A percentile compares a stretch with the other conserved stretches of the same genome.
phyloP scores from a whole-genome alignment of 2,113 vertebrate species.

The Abramis brama region DNA sequence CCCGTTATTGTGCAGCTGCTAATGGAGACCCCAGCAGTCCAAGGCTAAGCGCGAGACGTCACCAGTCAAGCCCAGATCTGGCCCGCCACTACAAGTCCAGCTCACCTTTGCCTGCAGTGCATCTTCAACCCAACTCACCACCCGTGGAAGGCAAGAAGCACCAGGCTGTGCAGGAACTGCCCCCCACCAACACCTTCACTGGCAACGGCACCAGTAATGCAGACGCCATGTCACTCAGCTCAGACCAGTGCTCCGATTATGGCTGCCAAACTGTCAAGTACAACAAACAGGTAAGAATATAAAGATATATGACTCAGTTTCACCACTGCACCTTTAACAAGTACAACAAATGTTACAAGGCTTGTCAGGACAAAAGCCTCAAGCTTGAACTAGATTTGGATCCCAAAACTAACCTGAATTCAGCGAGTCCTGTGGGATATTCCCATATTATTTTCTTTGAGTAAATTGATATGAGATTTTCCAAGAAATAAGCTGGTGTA shows the following conservation, averaged over 20 bases:
- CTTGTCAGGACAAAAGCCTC: constrained; percentile 17
- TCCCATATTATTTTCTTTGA: neutral
- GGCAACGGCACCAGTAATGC: constrained; percentile 84
- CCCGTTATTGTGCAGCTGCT: constrained; percentile 86
- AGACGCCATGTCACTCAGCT: constrained; percentile 95
- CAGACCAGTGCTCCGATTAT: constrained; percentile 96
- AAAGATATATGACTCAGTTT: neutral
- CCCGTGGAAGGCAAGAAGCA: constrained; percentile 93
- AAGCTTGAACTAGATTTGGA: constrained; percentile 31
- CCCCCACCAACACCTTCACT: constrained; percentile 97
- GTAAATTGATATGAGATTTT: constrained; percentile 1
- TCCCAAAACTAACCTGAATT: constrained; percentile 25
- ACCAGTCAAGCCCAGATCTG: constrained; percentile 90
- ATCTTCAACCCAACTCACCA: constrained; percentile 94
- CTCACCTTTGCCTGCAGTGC: constrained; percentile 92
- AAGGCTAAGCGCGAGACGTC: constrained; percentile 86
- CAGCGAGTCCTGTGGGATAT: constrained; percentile 6
- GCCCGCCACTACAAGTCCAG: constrained; percentile 97
- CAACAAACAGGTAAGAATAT: constrained; percentile 93
- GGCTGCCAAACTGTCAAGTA: constrained; percentile 96
- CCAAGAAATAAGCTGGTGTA: neutral
- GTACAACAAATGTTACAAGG: neutral
- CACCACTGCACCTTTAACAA: neutral
- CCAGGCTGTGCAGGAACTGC: constrained; percentile 96
- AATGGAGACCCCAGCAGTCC: constrained; percentile 88